Base-by-base conservation (phyloP, 2,888 invertebrate species). In the Sylvicola cinctus region DNA sequence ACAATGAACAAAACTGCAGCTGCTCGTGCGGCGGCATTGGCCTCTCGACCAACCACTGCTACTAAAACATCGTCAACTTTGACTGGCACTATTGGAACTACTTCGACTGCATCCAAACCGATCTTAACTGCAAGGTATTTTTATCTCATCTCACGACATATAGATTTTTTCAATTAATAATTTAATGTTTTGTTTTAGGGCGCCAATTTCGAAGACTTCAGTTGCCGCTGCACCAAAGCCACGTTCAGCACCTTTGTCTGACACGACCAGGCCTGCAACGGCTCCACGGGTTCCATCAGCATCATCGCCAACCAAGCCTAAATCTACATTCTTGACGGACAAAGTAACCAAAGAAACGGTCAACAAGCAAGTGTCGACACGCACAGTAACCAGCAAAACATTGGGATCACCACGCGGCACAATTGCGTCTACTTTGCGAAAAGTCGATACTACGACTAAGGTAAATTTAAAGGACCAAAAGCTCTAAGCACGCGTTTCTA, bases 341-440 rank as follows among this genome's bases (percentile, higher is more conserved):
- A 34, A 34, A 17, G 12, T 12, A 17, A 17, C 13, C 4, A 34
- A 34, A 29, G 34, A 34, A 28, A 29, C 29, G n/a, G 13, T 13
- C 3, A 29, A 28, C 17, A 33, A 33, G 27, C 32, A 32, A 12
- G 29, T 28, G 12, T 12, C 29, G n/a, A 6, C 29, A 6, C 29
- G 29, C n/a, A 32, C 32, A 8, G 13, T 14, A 3, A 16, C 23
- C 27, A 23, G 14, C 14, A 6, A 13, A 26, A 16, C 33, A 16
- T 14, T n/a, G n/a, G 28, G 5, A 8, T 34, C 34, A 12, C 34
- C 34, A 34, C 13, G 29, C 5, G 26, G 16, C 12, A 16, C 28
- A 6, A 10, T 27, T 27, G 12, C 33, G 26, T 26, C 33, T 7
- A 28, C n/a, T 28, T n/a, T 28, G 14, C 28, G 28, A 28, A 28